Evolutionary conservation across 1,140 invertebrate genomes (phyloP), one percentile per base, ranked within the genome.

Genomic region (Uloborus diversus): DNA sequence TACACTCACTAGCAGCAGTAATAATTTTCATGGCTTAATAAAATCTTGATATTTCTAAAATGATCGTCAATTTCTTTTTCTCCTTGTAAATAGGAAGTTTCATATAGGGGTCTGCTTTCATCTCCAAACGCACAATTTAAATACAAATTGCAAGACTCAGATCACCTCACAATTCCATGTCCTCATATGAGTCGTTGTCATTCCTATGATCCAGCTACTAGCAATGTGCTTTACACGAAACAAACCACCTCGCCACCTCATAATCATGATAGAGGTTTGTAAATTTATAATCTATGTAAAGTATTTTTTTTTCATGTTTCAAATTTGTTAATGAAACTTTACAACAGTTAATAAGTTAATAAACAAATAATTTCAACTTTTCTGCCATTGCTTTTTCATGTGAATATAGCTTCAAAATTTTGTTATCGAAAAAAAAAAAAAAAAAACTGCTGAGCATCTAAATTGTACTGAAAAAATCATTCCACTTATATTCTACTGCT

Each of bases 151-250:
- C 76, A 65, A 59, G 76, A 79, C 11, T 42, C 61, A 28, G 79
- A 80, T 56, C 68, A 80, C 20, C 37, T 80, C 17, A 30, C 66
- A 42, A 56, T 71, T 71, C 68, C 79, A 20, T 79, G 76, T 37
- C 79, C 66, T 71, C 66, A 71, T 65, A 71, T 80, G 66, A 80
- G 47, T 70, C 79, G 79, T 14, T 80, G 79, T 56, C 68, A 71
- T 65, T 80, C 79, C 20, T 80, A 64, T 65, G 79, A 80, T 71
- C 79, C 79, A 11, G 51, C 68, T 20, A 47, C 68, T 28, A 64
- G 66, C 4, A 79, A 79, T 79, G 56, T 79, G 35, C 76, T 37
- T 59, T 79, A 79, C 28, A 37, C 47, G 14, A 79, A 79, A 28
- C 62, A 61, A 32, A n/a, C 76, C 14, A 79, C 11, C 33, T 42